Conservation (phyloP, 2,113 vertebrate species). For the Butorides virescens region DNA sequence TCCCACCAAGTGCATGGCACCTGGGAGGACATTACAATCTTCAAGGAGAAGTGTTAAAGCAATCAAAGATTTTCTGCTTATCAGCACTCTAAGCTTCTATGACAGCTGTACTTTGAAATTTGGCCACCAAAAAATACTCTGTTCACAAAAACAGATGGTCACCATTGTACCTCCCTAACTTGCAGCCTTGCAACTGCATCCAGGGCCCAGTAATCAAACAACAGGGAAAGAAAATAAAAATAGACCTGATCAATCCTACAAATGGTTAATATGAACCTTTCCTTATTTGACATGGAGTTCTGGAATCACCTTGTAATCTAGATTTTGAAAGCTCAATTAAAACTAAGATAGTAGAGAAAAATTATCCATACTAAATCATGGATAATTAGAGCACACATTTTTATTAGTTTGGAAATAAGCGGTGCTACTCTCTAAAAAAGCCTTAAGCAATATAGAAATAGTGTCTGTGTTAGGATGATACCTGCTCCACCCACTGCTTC, state of each 20-base stretch:
- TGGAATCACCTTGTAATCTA: neutral
- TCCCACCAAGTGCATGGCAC: neutral
- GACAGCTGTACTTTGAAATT: neutral
- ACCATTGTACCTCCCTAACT: neutral
- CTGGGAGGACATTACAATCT: neutral
- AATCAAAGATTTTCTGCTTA: neutral
- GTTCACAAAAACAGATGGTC: neutral
- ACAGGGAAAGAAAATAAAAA: neutral
- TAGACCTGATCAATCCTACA: neutral
- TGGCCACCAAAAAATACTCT: neutral
- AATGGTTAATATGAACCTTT: neutral
- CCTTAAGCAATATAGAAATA: neutral
- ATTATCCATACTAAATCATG: neutral
- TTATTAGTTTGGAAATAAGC: neutral
- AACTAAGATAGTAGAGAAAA: neutral
- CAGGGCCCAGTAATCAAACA: neutral
- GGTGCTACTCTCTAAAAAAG: neutral
- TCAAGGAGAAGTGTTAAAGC: neutral
- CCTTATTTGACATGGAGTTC: neutral
- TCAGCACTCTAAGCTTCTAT: neutral
- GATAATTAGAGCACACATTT: neutral
- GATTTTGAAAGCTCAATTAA: neutral
- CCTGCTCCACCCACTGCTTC: neutral
- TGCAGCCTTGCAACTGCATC: neutral
- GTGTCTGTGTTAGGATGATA: neutral